Conservation (phyloP, 1,140 invertebrate species). For the Sminthurinus signatus region DNA sequence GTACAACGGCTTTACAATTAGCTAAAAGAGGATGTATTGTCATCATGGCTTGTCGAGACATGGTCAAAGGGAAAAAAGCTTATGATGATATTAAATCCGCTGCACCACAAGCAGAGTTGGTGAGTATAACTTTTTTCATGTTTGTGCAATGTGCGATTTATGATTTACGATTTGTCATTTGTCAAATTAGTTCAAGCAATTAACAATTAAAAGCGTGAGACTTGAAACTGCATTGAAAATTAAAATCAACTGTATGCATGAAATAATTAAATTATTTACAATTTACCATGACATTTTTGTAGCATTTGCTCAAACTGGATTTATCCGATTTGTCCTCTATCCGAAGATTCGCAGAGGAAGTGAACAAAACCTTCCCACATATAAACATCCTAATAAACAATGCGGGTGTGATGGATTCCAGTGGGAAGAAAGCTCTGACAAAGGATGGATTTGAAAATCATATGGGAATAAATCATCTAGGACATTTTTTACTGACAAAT, state of each 20-base stretch:
- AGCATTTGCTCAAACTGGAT: constrained; percentile 56
- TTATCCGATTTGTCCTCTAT: constrained; percentile 65
- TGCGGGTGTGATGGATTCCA: constrained; percentile 48
- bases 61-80: constrained; percentile 10
- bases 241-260: too few relatives aligned
- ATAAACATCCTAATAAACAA: constrained; percentile 56
- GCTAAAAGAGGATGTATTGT: constrained; percentile 7
- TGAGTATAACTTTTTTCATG: too few relatives aligned
- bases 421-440: constrained; percentile 53
- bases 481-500: constrained; percentile 52
- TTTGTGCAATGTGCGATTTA: too few relatives aligned
- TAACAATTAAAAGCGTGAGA: too few relatives aligned
- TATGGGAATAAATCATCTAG: constrained; percentile 45
- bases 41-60: constrained; percentile 10
- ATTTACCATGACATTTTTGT: constrained; percentile 3
- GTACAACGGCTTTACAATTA: constrained; percentile 39
- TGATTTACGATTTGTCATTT: too few relatives aligned
- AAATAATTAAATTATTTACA: too few relatives aligned
- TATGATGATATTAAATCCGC: not conserved
- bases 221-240: too few relatives aligned
- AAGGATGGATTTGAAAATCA: constrained; percentile 45
- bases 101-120: not conserved
- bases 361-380: constrained; percentile 54
- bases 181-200: too few relatives aligned
- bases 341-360: constrained; percentile 57